A percentile compares a stretch with the other conserved stretches of the same genome.
Evolutionary conservation across 2,797 vertebrate genomes (phyloP).

Genomic region (Sebastes elongatus): DNA sequence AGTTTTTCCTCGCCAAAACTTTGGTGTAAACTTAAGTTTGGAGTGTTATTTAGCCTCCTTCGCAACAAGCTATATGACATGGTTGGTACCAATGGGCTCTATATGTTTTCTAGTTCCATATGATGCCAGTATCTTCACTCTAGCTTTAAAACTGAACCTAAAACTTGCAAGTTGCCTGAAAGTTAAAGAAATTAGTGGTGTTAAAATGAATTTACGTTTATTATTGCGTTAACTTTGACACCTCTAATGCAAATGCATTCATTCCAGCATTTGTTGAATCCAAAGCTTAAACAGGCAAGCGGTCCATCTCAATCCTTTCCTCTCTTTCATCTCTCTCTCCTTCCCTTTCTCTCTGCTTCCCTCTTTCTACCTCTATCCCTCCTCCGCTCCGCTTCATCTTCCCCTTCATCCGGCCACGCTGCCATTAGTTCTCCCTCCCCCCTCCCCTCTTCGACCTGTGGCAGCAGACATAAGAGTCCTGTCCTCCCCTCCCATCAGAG

Average conservation of each 20-base stretch:
- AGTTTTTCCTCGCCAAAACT: too few species aligned
- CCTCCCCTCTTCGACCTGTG: constrained; percentile 20
- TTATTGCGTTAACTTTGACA: too few species aligned
- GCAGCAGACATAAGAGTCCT: constrained; percentile 42
- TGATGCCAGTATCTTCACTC: too few species aligned
- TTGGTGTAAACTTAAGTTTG: too few species aligned
- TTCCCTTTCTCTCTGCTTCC: background rate
- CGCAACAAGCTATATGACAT: too few species aligned
- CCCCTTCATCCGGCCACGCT: background rate
- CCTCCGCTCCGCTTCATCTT: constrained; percentile 8
- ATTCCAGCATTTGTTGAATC: constrained; percentile 25
- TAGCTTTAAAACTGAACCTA: too few species aligned
- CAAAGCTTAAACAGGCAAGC: constrained; percentile 20
- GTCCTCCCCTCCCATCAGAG: constrained; percentile 52
- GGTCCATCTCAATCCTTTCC: background rate
- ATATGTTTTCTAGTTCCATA: too few species aligned
- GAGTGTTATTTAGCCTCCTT: too few species aligned
- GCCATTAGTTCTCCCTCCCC: constrained; percentile 35
- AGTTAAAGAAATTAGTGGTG: too few species aligned
- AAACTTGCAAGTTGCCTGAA: too few species aligned
- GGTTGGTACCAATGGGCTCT: too few species aligned
- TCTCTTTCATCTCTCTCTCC: constrained; percentile 13
- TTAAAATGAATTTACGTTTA: too few species aligned
- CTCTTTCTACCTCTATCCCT: background rate
- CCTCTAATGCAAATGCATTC: constrained; percentile 10